Evolutionary conservation across 2,113 vertebrate genomes (phyloP), one percentile per base, ranked within the genome.

Genomic region (Athene noctua): DNA sequence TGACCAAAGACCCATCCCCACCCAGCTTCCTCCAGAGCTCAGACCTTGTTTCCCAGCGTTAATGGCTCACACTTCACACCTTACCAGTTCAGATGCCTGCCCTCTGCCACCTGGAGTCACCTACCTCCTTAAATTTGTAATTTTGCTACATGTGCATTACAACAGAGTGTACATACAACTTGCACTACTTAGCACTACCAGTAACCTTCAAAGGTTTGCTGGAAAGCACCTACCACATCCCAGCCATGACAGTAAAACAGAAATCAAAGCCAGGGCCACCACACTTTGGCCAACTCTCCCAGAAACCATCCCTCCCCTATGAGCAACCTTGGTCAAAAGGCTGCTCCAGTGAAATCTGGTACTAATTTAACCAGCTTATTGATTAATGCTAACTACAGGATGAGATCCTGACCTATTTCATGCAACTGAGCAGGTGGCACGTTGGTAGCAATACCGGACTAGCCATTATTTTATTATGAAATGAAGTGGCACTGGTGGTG

Each of bases 221-320:
- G 74, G 36, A 61, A 47, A 79, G 54, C 59, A 22, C 40, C 61
- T 0, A 0, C 9, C 1, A 4, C n/a, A 19, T 36, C 34, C 62
- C 27, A 36, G 23, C 52, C n/a, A 4, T 2, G 27, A 19, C 5
- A 30, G n/a, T 22, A 36, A 67, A 57, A 22, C 12, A 36, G 75
- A 23, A 4, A 55, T 13, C 62, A 77, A 77, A 70, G 73, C 21
- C 72, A 84, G 49, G 19, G 40, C 38, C 71, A 63, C 42, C 30
- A 58, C 0, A 0, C 61, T 74, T 86, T 12, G 40, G 54, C 34
- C 77, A 91, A 0, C 40, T 65, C 55, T 78, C 55, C 20, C 47
- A 13, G 54, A 83, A 86, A 66, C 7, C 4, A 58, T 13, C 22
- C 49, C 57, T 46, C 5, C 27, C 15, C 29, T 20, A 2, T 5